phyloP scores from a whole-genome alignment of 2,113 vertebrate species.

The Coregonus clupeaformis region DNA sequence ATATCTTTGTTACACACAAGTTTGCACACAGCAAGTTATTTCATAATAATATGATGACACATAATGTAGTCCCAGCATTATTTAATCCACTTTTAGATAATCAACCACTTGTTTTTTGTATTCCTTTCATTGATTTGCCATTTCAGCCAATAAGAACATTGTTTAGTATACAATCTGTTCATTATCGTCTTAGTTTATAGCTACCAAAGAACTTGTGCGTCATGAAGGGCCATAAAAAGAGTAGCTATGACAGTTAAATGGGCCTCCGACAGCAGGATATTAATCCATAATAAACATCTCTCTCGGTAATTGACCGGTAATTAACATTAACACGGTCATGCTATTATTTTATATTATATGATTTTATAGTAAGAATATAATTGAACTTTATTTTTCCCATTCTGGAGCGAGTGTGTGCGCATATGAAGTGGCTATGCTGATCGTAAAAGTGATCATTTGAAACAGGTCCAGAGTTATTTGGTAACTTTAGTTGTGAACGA shows the following conservation, averaged over 20 bases:
- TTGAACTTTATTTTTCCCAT: no score
- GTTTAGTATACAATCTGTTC: constrained; percentile 44
- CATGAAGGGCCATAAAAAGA: constrained; percentile 27
- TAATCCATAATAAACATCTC: constrained; percentile 28
- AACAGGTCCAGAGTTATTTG: no score
- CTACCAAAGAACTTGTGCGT: constrained; percentile 19
- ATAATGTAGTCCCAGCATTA: constrained; percentile 1
- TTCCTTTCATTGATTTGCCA: constrained; percentile 38
- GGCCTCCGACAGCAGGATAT: constrained; percentile 35
- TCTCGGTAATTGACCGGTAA: no score
- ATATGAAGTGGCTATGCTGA: no score
- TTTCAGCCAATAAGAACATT: constrained; percentile 38
- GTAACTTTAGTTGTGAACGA: no score
- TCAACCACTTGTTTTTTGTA: constrained; percentile 23
- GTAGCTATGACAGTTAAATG: constrained; percentile 38
- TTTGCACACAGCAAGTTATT: neutral
- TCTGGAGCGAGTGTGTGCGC: no score
- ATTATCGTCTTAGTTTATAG: constrained; percentile 42
- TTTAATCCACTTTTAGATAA: constrained; percentile 9
- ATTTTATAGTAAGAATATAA: no score
- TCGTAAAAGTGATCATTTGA: no score
- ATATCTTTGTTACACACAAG: neutral
- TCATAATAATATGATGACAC: neutral
- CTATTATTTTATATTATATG: no score
- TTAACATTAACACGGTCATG: no score